Base-by-base conservation (phyloP, 92 coral and sea anemone genomes). In the Zoanthus solanderi region DNA sequence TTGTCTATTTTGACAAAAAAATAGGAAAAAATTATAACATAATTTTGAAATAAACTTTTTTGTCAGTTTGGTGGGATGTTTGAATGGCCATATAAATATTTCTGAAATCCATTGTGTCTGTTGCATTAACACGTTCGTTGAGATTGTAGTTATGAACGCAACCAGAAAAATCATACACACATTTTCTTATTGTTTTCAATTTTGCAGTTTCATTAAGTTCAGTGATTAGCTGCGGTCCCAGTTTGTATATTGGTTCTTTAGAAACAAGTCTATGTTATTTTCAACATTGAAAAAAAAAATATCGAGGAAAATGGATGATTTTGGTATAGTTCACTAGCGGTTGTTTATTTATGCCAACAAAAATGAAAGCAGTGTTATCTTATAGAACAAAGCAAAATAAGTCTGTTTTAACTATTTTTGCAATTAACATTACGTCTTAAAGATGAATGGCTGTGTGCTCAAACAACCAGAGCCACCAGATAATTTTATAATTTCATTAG, bases 361-460 rank as follows among this genome's bases (percentile, higher is more conserved):
- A 77, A 77, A 77, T 13, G 12, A 30, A 34, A 69, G 53, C 82
- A 77, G 48, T 77, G 68, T 54, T 77, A 2, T 37, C 42, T 37
- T 37, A 77, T 11, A 31, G 53, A 77, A 77, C 67, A 77, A 77
- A 77, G 23, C 47, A 54, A 54, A 30, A 3, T 34, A 4, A 77
- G 14, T 28, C 48, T 56, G 82, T 67, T 37, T 18, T 57, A 65
- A 66, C 75, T 81, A 15, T 81, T 65, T 81, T 52, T 66, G 57
- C 66, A 65, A 81, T 81, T 81, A 81, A 45, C 60, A 65, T 46
- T 81, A 31, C 15, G 85, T 81, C 75, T 66, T 5, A 11, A 15
- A 56, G 53, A 66, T 81, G 85, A 81, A 81, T 81, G 65, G 63
- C 60, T 9, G 73, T 66, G 75, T 81, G 85, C 66, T 47, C 56